These are phyloP conservation scores for Pimpla rufipes DNA, from an alignment of 2,888 invertebrate genomes.

Conservation along the genomic window DNA sequence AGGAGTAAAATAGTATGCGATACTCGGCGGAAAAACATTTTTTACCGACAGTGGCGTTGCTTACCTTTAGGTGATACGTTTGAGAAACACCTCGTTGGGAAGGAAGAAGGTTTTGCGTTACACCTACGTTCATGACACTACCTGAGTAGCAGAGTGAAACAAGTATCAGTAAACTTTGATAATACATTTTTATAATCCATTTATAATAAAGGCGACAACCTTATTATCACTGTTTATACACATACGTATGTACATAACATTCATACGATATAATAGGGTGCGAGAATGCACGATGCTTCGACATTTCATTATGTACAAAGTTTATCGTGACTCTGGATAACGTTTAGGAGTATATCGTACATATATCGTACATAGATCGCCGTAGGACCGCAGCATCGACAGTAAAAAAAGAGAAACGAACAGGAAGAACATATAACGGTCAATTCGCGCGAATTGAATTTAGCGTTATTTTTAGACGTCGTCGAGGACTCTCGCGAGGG, in stretches of 20 bases:
- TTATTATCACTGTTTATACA: constrained; percentile 68
- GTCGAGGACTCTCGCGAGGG: constrained; percentile 22
- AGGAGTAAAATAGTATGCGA: no score
- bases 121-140: no score
- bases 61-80: no score
- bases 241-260: constrained; percentile 77
- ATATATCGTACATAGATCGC: constrained; percentile 67
- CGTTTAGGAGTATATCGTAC: constrained; percentile 61
- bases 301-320: constrained; percentile 58
- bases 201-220: constrained; percentile 70
- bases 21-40: no score
- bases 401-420: constrained; percentile 16
- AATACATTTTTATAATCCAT: constrained; percentile 70
- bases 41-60: no score
- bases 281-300: constrained; percentile 73
- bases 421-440: constrained; percentile 4
- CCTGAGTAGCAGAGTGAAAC: constrained; percentile 5
- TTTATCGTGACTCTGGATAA: constrained; percentile 59
- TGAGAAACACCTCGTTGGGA: no score
- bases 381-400: constrained; percentile 48
- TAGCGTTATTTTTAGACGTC: constrained; percentile 27
- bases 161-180: constrained; percentile 51
- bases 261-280: constrained; percentile 65
- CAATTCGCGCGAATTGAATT: constrained; percentile 36
- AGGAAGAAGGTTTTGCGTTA: no score